phyloP scores from a whole-genome alignment of 2,888 invertebrate species.

The Erebia aethiops region DNA sequence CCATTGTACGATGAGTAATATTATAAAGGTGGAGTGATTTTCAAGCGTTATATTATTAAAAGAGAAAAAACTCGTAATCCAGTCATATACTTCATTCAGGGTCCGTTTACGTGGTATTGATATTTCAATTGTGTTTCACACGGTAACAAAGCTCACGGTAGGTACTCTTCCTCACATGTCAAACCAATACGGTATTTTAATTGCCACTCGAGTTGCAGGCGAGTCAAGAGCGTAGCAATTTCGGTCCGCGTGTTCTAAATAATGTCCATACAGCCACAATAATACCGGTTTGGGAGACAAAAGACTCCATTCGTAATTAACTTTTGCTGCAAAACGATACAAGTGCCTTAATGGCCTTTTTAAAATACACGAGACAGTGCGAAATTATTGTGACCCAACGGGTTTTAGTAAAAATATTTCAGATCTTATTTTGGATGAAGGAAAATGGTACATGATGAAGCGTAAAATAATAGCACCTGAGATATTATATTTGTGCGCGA shows the following conservation, averaged over 20 bases:
- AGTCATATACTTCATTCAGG: background rate
- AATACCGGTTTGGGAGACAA: constrained; percentile 36
- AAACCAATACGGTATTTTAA: constrained; percentile 69
- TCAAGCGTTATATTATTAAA: no score
- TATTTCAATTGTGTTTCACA: background rate
- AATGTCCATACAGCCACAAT: constrained; percentile 48
- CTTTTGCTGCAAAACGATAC: constrained; percentile 33
- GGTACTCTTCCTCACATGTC: constrained; percentile 43
- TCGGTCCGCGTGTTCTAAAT: constrained; percentile 57
- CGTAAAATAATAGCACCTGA: background rate
- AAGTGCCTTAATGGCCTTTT: constrained; percentile 30
- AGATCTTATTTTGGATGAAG: constrained; percentile 11
- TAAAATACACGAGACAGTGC: constrained; percentile 20
- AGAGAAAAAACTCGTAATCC: background rate
- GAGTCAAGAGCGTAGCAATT: constrained; percentile 51
- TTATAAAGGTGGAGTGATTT: no score
- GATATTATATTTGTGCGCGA: no score
- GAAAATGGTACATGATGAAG: no score
- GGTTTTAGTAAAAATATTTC: constrained; percentile 18
- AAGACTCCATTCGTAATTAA: constrained; percentile 37
- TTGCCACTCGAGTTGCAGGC: constrained; percentile 59
- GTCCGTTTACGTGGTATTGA: background rate
- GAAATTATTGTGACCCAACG: constrained; percentile 19
- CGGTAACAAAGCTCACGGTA: background rate
- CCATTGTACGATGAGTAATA: no score